A percentile compares a stretch with the other conserved stretches of the same genome.
phyloP scores from a whole-genome alignment of 1,140 invertebrate genomes.

The Listronotus oregonensis region DNA sequence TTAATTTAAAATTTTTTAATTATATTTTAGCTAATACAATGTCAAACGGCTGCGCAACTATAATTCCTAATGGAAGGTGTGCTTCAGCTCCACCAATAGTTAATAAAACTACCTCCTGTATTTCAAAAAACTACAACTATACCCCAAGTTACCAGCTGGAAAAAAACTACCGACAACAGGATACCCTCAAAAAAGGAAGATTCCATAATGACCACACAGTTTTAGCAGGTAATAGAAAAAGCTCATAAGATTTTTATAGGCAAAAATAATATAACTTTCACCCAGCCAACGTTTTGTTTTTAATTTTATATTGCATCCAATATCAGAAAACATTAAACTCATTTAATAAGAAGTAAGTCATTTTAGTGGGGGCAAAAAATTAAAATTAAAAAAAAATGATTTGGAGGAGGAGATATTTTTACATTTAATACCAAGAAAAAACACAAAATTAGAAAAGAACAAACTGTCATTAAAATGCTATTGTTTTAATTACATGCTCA shows the following conservation, averaged over 20 bases:
- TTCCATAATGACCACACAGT: slow-evolving; percentile 49
- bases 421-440: no score
- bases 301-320: background rate
- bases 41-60: slow-evolving; percentile 21
- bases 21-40: slow-evolving; percentile 7
- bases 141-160: background rate
- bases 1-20: no score
- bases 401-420: no score
- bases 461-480: no score
- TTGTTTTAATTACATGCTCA: no score
- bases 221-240: slow-evolving; percentile 32
- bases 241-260: no score
- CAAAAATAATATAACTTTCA: no score
- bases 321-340: no score
- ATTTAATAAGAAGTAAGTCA: no score
- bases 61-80: slow-evolving; percentile 23
- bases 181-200: slow-evolving; percentile 6
- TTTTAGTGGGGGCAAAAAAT: no score
- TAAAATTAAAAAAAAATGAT: no score
- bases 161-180: slow-evolving; percentile 6
- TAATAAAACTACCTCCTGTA: background rate
- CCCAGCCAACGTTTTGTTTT: background rate
- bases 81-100: slow-evolving; percentile 3
- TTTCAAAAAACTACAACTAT: slow-evolving; percentile 5
- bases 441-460: no score